A percentile compares a stretch with the other conserved stretches of the same genome.
phyloP scores from a whole-genome alignment of 37 sponge, comb jelly and placozoan species.

The Geodia barretti region DNA sequence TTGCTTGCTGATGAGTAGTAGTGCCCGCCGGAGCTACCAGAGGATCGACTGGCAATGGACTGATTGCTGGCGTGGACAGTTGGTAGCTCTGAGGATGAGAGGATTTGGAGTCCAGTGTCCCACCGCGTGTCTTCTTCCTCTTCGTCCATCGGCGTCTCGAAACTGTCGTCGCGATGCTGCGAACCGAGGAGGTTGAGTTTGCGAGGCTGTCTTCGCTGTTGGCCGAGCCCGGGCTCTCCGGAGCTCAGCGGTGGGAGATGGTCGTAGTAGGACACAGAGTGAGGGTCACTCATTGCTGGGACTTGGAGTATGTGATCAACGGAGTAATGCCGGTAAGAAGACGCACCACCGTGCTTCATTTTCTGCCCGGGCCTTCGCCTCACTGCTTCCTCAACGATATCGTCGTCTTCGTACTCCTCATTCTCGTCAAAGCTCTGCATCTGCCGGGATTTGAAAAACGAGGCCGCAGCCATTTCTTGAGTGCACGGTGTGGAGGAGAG shows the following conservation, averaged over 20 bases:
- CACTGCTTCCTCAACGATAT: not conserved
- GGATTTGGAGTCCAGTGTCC: not conserved
- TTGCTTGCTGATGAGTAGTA: not conserved
- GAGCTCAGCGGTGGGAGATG: constrained; percentile 21
- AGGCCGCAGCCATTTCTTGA: not conserved
- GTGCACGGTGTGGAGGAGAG: not conserved
- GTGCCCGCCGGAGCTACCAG: constrained; percentile 8
- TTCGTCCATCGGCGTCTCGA: not conserved
- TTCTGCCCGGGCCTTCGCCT: not conserved
- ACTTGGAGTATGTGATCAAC: not conserved
- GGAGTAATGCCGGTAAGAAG: not conserved
- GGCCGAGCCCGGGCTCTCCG: not conserved
- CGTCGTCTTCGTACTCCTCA: not conserved
- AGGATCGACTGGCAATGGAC: constrained; percentile 15
- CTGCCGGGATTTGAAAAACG: not conserved
- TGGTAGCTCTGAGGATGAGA: not conserved
- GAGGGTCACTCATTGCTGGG: not conserved
- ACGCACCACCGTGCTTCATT: not conserved
- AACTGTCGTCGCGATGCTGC: not conserved
- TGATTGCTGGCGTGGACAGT: constrained; percentile 5
- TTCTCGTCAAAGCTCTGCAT: not conserved
- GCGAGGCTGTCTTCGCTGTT: too few species aligned
- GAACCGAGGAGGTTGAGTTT: too few species aligned
- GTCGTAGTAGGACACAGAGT: constrained; percentile 46
- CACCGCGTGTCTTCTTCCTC: not conserved